A percentile compares a stretch with the other conserved stretches of the same genome.
These are phyloP conservation scores for Calliopsis andreniformis DNA, from an alignment of 1,140 invertebrate species.

Conservation along the genomic window DNA sequence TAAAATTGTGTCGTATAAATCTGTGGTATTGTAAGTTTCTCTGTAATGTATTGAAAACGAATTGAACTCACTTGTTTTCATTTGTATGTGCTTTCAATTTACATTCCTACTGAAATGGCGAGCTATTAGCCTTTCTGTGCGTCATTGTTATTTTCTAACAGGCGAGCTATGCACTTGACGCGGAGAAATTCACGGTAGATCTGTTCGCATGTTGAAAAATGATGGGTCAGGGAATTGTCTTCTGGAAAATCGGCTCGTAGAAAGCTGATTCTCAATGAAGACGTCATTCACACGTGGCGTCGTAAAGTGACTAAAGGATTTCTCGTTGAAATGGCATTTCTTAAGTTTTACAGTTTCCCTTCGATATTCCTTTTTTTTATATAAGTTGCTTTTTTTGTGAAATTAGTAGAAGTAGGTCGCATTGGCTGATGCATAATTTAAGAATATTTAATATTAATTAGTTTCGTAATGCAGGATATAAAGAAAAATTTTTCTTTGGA, in stretches of 20 bases:
- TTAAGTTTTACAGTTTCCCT: no score
- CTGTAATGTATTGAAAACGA: no score
- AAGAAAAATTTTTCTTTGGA: no score
- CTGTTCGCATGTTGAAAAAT: constrained; percentile 42
- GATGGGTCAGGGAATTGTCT: constrained; percentile 27
- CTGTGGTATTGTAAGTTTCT: no score
- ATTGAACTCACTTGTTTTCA: not conserved
- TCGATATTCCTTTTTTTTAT: not conserved
- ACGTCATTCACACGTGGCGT: not conserved
- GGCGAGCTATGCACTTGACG: not conserved
- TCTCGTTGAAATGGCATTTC: not conserved
- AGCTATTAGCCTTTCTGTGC: not conserved
- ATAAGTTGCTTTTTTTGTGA: no score
- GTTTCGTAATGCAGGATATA: no score
- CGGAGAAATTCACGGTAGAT: constrained; percentile 51
- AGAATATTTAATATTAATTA: no score
- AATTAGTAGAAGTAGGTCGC: no score
- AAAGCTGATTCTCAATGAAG: constrained; percentile 35
- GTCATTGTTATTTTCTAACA: constrained; percentile 44
- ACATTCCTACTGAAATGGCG: not conserved
- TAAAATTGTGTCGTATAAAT: no score
- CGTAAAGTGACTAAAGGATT: not conserved
- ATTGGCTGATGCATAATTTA: no score
- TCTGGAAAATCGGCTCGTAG: constrained; percentile 40
- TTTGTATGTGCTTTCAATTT: constrained; percentile 5